Evolutionary conservation across 2,888 invertebrate genomes (phyloP), one percentile per base, ranked within the genome.

Genomic region (Andrena minutula): DNA sequence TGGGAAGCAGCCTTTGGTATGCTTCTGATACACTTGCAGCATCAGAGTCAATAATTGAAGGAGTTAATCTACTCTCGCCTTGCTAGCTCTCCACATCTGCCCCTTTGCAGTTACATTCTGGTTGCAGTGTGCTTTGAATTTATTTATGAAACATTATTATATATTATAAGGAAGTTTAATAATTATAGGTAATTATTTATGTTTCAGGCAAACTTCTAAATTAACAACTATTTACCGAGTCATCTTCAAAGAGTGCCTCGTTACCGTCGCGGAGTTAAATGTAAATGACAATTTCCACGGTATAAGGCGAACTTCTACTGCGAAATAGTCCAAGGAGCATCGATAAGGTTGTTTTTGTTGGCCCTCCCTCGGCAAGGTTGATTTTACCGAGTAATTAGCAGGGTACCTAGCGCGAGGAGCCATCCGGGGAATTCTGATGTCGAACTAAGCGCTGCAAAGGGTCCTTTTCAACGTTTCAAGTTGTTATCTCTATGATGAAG

Each of bases 1-100:
- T 60, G 61, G 56, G 66, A 78, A 76, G 23, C 23, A 72, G 69
- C 80, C 82, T 84, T 82, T 86, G 30, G 77, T 74, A 32, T 65
- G 53, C 30, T 30, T 75, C 47, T 10, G 53, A 63, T 63, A 61
- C 63, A 63, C 23, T 32, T 56, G 28, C 23, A 72, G 58, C 32
- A 60, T 65, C 60, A 60, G 30, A 51, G 66, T 73, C 68, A 68
- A 69, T 79, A 75, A 79, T 75, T 68, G 47, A 79, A 61, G 63
- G 68, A 73, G 63, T 60, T 56, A 32, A 32, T 26, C 23, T 10
- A 58, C 26, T 16, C 20, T 12, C 4, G n/a, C 60, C 23, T 32
- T 35, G 28, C 35, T 47, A 28, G 2, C 6, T 20, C 51, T 20
- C 51, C 8, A 2, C 20, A 2, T 20, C 20, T 51, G 20, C 51